A percentile compares a stretch with the other conserved stretches of the same genome.
These are phyloP conservation scores for Symphodus melops DNA, from an alignment of 2,113 vertebrate species.

Conservation along the genomic window DNA sequence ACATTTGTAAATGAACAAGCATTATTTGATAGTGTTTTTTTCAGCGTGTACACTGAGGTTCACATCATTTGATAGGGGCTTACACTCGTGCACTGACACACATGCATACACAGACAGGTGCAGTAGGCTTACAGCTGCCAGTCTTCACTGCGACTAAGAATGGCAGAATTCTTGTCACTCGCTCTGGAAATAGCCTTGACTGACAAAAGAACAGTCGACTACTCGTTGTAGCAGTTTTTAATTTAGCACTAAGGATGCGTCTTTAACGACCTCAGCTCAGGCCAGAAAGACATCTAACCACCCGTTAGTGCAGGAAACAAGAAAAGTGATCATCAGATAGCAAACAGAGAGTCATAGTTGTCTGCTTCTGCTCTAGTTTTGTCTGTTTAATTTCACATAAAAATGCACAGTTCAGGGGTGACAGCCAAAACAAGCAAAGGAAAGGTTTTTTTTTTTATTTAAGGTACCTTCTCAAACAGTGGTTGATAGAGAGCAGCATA, in stretches of 20 bases:
- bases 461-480: conserved; percentile 92
- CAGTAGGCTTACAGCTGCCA: conserved; percentile 64
- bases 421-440: neutral
- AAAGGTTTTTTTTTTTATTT: neutral
- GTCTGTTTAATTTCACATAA: neutral
- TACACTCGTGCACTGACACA: neutral
- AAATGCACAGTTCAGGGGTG: neutral
- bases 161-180: conserved; percentile 63
- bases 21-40: conserved; percentile 20
- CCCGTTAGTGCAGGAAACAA: conserved; percentile 26
- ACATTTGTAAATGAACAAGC: conserved; percentile 1
- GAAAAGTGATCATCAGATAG: neutral
- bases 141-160: conserved; percentile 59
- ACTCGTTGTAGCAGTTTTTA: conserved; percentile 62
- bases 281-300: conserved; percentile 11
- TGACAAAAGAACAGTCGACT: conserved; percentile 64
- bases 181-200: conserved; percentile 75
- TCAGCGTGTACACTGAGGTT: conserved; percentile 15
- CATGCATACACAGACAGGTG: conserved; percentile 51
- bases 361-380: neutral
- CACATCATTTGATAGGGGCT: conserved; percentile 14
- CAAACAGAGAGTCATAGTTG: neutral
- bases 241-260: conserved; percentile 65
- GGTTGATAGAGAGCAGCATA: conserved; percentile 95
- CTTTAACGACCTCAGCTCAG: conserved; percentile 29